A percentile compares a stretch with the other conserved stretches of the same genome.
These are phyloP conservation scores for Perccottus glenii DNA, from an alignment of 2,113 vertebrate genomes.

Conservation along the genomic window DNA sequence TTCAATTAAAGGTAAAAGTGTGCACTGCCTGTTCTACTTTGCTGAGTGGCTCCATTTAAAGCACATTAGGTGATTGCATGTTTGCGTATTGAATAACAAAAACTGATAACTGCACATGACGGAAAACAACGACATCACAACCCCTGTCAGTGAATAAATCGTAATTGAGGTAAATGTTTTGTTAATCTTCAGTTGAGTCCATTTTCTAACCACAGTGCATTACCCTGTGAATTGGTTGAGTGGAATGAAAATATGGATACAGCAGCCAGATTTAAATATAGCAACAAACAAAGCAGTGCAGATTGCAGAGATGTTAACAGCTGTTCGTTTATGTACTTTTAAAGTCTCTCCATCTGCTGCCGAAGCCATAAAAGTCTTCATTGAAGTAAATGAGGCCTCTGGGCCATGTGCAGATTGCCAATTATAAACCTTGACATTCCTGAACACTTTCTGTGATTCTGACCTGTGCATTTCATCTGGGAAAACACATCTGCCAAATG, in stretches of 20 bases:
- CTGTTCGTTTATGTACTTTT: constrained; percentile 62
- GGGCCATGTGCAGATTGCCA: constrained; percentile 56
- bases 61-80: constrained; percentile 53
- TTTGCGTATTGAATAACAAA: constrained; percentile 25
- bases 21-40: constrained; percentile 56
- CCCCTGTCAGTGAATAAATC: too few species aligned
- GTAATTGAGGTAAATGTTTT: too few species aligned
- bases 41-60: constrained; percentile 69
- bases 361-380: constrained; percentile 46
- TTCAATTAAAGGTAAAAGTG: constrained; percentile 75
- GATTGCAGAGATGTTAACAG: constrained; percentile 52
- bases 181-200: constrained; percentile 11
- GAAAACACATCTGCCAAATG: constrained; percentile 59
- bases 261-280: background rate
- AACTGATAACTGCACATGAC: background rate
- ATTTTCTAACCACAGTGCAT: constrained; percentile 5
- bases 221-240: background rate
- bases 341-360: constrained; percentile 54
- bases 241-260: constrained; percentile 25
- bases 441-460: constrained; percentile 48
- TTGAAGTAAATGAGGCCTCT: constrained; percentile 54
- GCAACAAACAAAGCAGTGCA: constrained; percentile 13
- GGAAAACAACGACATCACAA: background rate
- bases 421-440: constrained; percentile 60
- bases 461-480: constrained; percentile 40